Conservation (phyloP, 2,113 vertebrate species). For the Chaetura pelagica region DNA sequence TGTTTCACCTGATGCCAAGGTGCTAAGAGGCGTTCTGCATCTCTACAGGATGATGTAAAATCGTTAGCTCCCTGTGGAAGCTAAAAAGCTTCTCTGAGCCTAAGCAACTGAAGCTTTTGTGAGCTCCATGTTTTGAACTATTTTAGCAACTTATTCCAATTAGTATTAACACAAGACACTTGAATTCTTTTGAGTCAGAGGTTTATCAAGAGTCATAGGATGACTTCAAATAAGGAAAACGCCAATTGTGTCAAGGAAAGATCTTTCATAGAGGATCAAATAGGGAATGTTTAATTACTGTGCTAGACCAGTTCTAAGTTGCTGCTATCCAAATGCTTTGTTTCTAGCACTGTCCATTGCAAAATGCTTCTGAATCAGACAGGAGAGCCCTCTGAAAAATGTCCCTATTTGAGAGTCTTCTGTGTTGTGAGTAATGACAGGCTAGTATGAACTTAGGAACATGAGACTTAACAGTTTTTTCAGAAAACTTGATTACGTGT, state of each 20-base stretch:
- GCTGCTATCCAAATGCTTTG: background rate
- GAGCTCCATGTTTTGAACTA: slow-evolving; percentile 5
- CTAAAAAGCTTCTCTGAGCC: background rate
- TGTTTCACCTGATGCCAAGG: background rate
- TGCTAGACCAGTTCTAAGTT: background rate
- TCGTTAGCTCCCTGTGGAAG: background rate
- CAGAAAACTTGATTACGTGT: background rate
- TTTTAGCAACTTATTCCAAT: background rate
- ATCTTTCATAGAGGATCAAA: background rate
- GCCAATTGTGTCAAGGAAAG: background rate
- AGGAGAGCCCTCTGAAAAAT: background rate
- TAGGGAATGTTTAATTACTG: background rate
- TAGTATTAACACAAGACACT: background rate
- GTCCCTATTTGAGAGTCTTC: background rate
- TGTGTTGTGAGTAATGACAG: background rate
- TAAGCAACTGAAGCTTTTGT: background rate
- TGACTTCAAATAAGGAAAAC: background rate
- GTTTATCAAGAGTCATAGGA: background rate
- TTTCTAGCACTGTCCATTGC: background rate
- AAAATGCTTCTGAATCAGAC: background rate
- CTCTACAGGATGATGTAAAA: slow-evolving; percentile 2
- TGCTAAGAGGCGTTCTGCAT: background rate
- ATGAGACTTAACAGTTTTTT: background rate
- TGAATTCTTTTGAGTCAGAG: background rate
- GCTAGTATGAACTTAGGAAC: background rate